Evolutionary conservation across 2,888 invertebrate species (phyloP), one percentile per base, ranked within the genome.

Genomic region (Melanostoma scalare): DNA sequence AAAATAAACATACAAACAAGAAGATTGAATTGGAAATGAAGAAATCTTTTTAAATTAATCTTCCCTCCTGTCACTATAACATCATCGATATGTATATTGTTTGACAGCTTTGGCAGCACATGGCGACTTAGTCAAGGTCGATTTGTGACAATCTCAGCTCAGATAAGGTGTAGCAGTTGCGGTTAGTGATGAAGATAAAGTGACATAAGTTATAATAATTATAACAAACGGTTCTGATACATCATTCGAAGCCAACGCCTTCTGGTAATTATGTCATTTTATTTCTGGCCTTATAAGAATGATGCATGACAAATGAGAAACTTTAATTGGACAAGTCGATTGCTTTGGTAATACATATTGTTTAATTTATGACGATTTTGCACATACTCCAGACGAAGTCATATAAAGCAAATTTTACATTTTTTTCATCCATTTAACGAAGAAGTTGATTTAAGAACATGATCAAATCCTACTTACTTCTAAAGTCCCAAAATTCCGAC

Each of bases 61-160:
- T 53, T 72, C 9, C 30, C 44, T 31, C 48, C 36, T 44, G 33
- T 31, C 36, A 35, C 38, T 33, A 42, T n/a, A 33, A 38, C 56
- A 63, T 65, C 72, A 72, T 53, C 33, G 55, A 71, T 63, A 38
- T 6, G 9, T 36, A 8, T n/a, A n/a, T 38, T 44, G 42, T 68
- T 74, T 79, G 79, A 79, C 79, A 74, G 60, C 69, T 63, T 44
- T 50, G 56, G 42, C 33, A 46, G 36, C 65, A 53, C 53, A 78
- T 73, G 31, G 48, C 31, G 52, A 38, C 65, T 42, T 36, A 69
- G 80, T 75, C 80, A 80, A 80, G 80, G 80, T 75, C 75, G 71
- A 75, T 75, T 75, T 63, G 75, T 80, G 69, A 75, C 75, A 75
- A 63, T 61, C 46, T 20, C 50, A 53, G 65, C 38, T 74, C 56